Evolutionary conservation across 1,140 invertebrate genomes (phyloP).

Genomic region (Drosophila murphyi): DNA sequence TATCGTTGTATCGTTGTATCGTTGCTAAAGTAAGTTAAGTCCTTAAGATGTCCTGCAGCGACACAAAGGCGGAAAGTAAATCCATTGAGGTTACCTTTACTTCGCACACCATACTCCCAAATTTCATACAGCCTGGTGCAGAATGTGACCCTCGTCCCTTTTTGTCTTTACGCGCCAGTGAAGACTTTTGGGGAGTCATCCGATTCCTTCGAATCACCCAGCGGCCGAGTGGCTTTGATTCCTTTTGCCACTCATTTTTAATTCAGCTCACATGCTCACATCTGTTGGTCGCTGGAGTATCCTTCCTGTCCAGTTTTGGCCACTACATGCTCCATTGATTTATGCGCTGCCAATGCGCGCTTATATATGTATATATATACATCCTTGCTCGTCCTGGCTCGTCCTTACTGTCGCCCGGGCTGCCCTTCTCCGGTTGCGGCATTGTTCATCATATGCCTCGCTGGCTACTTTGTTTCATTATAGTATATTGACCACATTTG

Average conservation of each 20-base stretch:
- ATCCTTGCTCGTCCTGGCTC: constrained; percentile 45
- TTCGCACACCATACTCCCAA: background rate
- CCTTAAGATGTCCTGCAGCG: constrained; percentile 75
- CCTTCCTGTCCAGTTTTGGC: constrained; percentile 62
- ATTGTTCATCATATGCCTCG: constrained; percentile 65
- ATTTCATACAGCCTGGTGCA: constrained; percentile 24
- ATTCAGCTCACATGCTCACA: constrained; percentile 77
- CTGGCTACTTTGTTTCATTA: constrained; percentile 76
- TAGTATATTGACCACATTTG: constrained; percentile 70
- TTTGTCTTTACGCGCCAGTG: constrained; percentile 78
- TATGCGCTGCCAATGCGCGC: constrained; percentile 67
- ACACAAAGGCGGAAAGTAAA: constrained; percentile 69
- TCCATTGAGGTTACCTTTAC: constrained; percentile 72
- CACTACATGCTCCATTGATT: constrained; percentile 73
- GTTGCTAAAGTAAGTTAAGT: constrained; percentile 66
- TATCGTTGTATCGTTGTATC: constrained; percentile 53
- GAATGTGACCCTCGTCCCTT: constrained; percentile 48
- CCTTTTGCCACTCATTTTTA: constrained; percentile 69
- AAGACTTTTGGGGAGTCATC: constrained; percentile 55
- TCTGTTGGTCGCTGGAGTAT: constrained; percentile 61
- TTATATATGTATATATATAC: constrained; percentile 13
- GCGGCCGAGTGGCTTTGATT: constrained; percentile 31
- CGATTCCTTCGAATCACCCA: constrained; percentile 5
- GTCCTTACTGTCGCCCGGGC: background rate
- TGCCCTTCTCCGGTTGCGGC: constrained; percentile 14